Conservation (phyloP, 2,797 vertebrate genomes). For the Pangasius sanitwongsei region DNA sequence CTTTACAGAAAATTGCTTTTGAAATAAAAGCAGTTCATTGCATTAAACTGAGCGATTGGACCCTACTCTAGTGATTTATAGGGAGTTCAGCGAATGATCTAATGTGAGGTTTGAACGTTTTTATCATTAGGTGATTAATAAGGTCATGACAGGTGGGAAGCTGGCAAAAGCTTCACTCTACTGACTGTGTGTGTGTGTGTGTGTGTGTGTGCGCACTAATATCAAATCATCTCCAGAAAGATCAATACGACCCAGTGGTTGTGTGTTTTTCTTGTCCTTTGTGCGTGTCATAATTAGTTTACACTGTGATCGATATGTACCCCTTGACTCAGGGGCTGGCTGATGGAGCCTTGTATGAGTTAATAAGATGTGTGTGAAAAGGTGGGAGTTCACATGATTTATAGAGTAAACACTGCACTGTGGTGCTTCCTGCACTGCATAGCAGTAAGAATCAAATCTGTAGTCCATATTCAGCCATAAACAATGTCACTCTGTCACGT, state of each 20-base stretch:
- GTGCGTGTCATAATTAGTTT: constrained; percentile 38
- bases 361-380: constrained; percentile 24
- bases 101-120: not conserved
- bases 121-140: constrained; percentile 7
- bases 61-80: not conserved
- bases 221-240: constrained; percentile 33
- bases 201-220: constrained; percentile 1
- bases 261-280: constrained; percentile 1
- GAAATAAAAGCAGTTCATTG: not conserved
- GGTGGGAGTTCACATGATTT: constrained; percentile 16
- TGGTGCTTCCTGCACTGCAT: not conserved
- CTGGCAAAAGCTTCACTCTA: not conserved
- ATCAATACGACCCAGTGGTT: constrained; percentile 20
- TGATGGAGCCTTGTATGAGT: constrained; percentile 11
- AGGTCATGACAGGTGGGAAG: not conserved
- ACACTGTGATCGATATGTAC: constrained; percentile 15
- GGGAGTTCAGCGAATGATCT: not conserved
- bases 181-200: not conserved
- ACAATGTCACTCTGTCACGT: not conserved
- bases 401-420: constrained; percentile 4
- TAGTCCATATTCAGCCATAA: not conserved
- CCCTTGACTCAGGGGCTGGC: not conserved
- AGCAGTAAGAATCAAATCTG: not conserved
- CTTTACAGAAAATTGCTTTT: not conserved
- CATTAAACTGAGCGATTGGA: not conserved